These are phyloP conservation scores for Lordiphosa collinella DNA, from an alignment of 1,140 invertebrate species.

Conservation along the genomic window DNA sequence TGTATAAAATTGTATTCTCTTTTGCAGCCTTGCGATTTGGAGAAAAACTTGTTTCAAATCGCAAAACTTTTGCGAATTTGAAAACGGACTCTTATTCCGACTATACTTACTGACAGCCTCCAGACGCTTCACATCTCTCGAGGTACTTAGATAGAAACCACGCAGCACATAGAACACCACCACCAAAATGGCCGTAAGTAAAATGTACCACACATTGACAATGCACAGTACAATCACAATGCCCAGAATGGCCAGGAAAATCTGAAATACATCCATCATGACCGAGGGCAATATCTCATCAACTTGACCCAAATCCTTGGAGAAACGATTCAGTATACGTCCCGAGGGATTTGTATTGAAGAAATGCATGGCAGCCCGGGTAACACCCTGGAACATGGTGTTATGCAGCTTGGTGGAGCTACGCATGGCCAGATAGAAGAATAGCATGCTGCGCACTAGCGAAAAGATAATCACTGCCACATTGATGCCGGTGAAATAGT, in stretches of 20 bases:
- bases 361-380: slow-evolving; percentile 89
- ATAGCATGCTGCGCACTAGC: slow-evolving; percentile 82
- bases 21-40: too few species aligned
- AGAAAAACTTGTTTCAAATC: background rate
- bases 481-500: slow-evolving; percentile 82
- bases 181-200: slow-evolving; percentile 85
- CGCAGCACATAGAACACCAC: slow-evolving; percentile 88
- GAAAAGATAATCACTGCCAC: slow-evolving; percentile 83
- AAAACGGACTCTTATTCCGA: too few species aligned
- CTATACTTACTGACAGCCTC: slow-evolving; percentile 91
- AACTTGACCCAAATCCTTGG: slow-evolving; percentile 91
- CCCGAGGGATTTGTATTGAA: slow-evolving; percentile 90
- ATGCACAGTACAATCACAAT: slow-evolving; percentile 87
- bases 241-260: slow-evolving; percentile 86
- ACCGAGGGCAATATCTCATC: slow-evolving; percentile 91
- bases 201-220: slow-evolving; percentile 88
- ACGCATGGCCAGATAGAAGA: slow-evolving; percentile 86
- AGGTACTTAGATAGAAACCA: slow-evolving; percentile 89
- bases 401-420: slow-evolving; percentile 88
- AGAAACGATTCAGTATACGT: slow-evolving; percentile 89
- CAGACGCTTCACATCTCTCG: slow-evolving; percentile 91
- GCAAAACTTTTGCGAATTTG: too few species aligned
- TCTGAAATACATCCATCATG: slow-evolving; percentile 87
- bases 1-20: too few species aligned
- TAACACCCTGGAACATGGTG: slow-evolving; percentile 88